Evolutionary conservation across 2,113 vertebrate genomes (phyloP).

Genomic region (Rhagologus leucostigma): DNA sequence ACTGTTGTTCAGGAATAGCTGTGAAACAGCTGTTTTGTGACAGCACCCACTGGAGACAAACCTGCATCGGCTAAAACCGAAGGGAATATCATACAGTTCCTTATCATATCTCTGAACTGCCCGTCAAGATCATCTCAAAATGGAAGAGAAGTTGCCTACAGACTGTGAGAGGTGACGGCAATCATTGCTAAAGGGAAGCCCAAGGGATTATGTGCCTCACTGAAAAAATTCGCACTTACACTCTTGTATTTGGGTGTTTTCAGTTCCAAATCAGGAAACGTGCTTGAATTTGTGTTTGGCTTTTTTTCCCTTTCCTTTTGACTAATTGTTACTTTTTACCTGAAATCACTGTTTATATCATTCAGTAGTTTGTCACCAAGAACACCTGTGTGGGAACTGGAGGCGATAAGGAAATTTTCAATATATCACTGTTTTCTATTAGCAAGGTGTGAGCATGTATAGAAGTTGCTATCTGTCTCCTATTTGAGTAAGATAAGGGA

Average conservation of each 20-base stretch:
- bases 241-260: not conserved
- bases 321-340: constrained; percentile 19
- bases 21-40: not conserved
- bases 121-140: not conserved
- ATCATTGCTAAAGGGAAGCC: not conserved
- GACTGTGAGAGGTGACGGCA: not conserved
- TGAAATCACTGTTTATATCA: constrained; percentile 68
- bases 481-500: constrained; percentile 75
- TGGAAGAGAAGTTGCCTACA: not conserved
- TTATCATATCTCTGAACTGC: not conserved
- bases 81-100: not conserved
- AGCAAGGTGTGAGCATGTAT: constrained; percentile 57
- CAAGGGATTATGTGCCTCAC: not conserved
- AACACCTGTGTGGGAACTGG: constrained; percentile 60
- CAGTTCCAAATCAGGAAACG: not conserved
- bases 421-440: constrained; percentile 49
- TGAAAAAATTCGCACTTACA: not conserved
- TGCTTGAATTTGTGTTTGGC: not conserved
- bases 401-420: constrained; percentile 26
- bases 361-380: constrained; percentile 66
- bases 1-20: not conserved
- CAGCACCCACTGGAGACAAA: not conserved
- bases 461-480: constrained; percentile 44
- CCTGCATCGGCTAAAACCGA: not conserved
- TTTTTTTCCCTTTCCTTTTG: not conserved